Conservation (phyloP, 1,140 invertebrate genomes). For the Pseudobourletiella spinata region DNA sequence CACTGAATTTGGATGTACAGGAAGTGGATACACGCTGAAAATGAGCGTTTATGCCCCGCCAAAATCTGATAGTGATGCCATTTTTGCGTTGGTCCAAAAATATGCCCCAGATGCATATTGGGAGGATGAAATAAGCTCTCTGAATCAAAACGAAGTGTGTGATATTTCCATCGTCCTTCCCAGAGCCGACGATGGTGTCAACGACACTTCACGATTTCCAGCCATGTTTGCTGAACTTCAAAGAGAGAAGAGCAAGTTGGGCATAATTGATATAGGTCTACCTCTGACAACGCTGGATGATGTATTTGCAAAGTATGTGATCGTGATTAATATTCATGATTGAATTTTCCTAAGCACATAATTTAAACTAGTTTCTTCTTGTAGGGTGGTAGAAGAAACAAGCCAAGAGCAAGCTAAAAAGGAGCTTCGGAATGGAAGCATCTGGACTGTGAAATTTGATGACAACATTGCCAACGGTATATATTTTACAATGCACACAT, state of each 20-base stretch:
- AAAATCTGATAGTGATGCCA: slow-evolving; percentile 43
- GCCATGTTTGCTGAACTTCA: slow-evolving; percentile 59
- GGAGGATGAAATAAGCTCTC: slow-evolving; percentile 45
- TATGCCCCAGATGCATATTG: slow-evolving; percentile 49
- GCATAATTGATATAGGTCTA: slow-evolving; percentile 64
- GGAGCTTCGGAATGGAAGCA: no score
- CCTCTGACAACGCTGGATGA: slow-evolving; percentile 76
- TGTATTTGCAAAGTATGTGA: slow-evolving; percentile 70
- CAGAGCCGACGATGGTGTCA: slow-evolving; percentile 41
- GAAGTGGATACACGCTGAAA: slow-evolving; percentile 20
- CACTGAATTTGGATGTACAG: no score
- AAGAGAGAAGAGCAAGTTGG: slow-evolving; percentile 47
- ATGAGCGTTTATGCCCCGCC: slow-evolving; percentile 6
- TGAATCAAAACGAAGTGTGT: slow-evolving; percentile 48
- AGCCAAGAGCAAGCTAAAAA: no score
- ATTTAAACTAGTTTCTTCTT: no score
- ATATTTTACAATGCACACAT: no score
- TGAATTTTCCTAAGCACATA: no score
- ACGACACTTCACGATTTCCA: slow-evolving; percentile 43
- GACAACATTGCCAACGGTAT: no score
- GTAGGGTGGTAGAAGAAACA: no score
- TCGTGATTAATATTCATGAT: no score
- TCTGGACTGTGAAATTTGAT: no score
- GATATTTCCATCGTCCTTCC: slow-evolving; percentile 41
- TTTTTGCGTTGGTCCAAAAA: slow-evolving; percentile 47